phyloP scores from a whole-genome alignment of 2,113 vertebrate species.

The Bufo bufo region DNA sequence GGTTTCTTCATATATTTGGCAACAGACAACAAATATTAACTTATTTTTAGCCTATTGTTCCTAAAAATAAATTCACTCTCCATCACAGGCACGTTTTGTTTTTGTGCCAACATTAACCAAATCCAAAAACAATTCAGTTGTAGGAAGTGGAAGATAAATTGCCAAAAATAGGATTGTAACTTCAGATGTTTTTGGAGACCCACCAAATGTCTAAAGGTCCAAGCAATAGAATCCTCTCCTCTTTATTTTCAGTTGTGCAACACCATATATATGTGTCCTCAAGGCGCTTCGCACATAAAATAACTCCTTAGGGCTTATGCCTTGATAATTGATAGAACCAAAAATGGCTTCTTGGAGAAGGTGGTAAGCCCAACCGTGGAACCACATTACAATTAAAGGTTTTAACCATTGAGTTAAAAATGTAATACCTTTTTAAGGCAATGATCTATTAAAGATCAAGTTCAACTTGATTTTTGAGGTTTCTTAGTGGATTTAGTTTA shows the following conservation, averaged over 20 bases:
- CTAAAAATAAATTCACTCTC: not conserved
- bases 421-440: not conserved
- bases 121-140: not conserved
- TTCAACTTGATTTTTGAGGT: too few relatives aligned
- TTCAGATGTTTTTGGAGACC: rapidly evolving
- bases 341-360: not conserved
- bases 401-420: not conserved
- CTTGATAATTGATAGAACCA: not conserved
- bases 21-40: not conserved
- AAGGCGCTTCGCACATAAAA: too few relatives aligned
- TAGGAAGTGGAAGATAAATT: not conserved
- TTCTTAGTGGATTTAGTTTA: not conserved
- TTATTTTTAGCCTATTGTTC: not conserved
- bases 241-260: too few relatives aligned
- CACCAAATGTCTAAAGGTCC: too few relatives aligned
- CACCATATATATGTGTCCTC: too few relatives aligned
- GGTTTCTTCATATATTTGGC: not conserved
- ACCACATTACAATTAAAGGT: not conserved
- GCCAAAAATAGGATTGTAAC: not conserved
- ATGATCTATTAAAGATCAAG: not conserved
- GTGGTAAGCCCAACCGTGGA: not conserved
- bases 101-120: not conserved
- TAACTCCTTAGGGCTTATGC: too few relatives aligned
- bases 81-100: not conserved
- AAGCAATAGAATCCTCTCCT: too few relatives aligned